These are phyloP conservation scores for Platycheirus albimanus DNA, from an alignment of 2,888 invertebrate species.

Conservation along the genomic window DNA sequence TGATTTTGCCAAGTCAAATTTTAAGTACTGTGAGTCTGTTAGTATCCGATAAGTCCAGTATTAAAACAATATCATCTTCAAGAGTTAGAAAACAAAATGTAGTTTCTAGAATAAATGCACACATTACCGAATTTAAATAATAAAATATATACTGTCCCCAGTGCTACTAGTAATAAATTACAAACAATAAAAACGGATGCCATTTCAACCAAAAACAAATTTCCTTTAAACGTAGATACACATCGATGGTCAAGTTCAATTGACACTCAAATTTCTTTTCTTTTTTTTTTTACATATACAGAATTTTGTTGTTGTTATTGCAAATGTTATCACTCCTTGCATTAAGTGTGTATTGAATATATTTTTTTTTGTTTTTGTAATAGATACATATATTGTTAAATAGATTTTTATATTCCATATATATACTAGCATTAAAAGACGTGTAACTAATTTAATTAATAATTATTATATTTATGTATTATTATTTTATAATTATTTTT, in stretches of 20 bases:
- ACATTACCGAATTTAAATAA: conserved; percentile 10
- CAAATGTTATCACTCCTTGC: conserved; percentile 41
- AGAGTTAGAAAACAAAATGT: no score
- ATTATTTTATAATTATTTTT: conserved; percentile 74
- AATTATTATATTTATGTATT: conserved; percentile 75
- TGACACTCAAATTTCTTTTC: conserved; percentile 8
- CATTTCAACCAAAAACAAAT: not conserved
- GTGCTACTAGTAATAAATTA: no score
- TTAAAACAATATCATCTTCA: no score
- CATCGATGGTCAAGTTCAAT: conserved; percentile 9
- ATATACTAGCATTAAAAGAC: conserved; percentile 73
- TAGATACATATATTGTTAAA: conserved; percentile 60
- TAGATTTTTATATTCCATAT: conserved; percentile 60
- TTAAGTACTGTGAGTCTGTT: no score
- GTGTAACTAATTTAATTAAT: conserved; percentile 72
- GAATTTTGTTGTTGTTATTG: conserved; percentile 18
- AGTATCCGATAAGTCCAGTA: no score
- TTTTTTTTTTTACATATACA: not conserved
- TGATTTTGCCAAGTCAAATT: no score
- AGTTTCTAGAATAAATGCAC: conserved; percentile 2
- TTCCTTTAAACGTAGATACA: conserved; percentile 18
- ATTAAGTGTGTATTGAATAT: conserved; percentile 42
- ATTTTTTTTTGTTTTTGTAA: conserved; percentile 43
- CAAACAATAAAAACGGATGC: conserved; percentile 20
- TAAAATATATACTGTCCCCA: not conserved